These are phyloP conservation scores for Tribolium freemani DNA, from an alignment of 2,888 invertebrate species.

Conservation along the genomic window DNA sequence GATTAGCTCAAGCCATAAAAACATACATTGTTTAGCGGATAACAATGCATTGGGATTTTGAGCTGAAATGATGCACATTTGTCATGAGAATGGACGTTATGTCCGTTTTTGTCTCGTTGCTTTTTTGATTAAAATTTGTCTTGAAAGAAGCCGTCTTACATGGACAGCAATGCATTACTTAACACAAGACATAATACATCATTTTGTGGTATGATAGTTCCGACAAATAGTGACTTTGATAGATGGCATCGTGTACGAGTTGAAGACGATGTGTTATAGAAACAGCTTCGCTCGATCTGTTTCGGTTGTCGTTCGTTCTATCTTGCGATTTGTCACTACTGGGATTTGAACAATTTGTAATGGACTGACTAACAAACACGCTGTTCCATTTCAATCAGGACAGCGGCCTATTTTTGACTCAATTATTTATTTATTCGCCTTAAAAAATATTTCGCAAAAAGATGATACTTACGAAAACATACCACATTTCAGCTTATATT, in stretches of 20 bases:
- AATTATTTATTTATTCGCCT: too few species aligned
- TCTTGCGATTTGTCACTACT: conserved; percentile 35
- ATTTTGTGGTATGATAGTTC: conserved; percentile 41
- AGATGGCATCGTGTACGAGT: conserved; percentile 25
- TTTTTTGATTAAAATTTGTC: conserved; percentile 12
- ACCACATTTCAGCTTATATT: not conserved
- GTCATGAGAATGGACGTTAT: not conserved
- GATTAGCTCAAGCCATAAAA: not conserved
- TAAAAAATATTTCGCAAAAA: not conserved
- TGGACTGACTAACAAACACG: not conserved
- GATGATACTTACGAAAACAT: not conserved
- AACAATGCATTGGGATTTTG: not conserved
- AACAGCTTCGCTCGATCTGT: conserved; percentile 13
- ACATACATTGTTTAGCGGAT: not conserved
- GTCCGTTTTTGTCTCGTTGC: not conserved
- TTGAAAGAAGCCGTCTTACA: conserved; percentile 27
- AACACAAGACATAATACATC: conserved; percentile 38
- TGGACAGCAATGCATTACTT: conserved; percentile 35
- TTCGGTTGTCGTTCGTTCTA: conserved; percentile 18
- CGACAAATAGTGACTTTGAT: conserved; percentile 44
- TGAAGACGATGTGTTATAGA: conserved; percentile 18
- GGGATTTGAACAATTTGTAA: conserved; percentile 27
- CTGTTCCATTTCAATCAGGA: not conserved
- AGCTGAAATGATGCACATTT: not conserved
- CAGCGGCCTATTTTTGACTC: too few species aligned